Base-by-base conservation (phyloP, 2,888 invertebrate species). In the Apodemia hepburni region DNA sequence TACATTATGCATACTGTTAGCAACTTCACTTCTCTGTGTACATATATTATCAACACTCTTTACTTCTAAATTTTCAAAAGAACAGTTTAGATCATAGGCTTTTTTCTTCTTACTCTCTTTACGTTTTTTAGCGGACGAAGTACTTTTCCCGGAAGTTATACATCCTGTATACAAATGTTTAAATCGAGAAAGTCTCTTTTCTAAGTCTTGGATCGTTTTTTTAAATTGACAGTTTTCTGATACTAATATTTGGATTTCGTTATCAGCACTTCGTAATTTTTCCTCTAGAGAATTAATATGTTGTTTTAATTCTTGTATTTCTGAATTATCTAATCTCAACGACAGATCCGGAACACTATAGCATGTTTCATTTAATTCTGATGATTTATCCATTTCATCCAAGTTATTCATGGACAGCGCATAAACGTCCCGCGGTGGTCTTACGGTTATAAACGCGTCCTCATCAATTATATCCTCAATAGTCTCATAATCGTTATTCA, bases 361-460 rank as follows among this genome's bases (percentile, higher is more conserved):
- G 22, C 12, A 51, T 18, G 22, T 51, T 51, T 51, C 12, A 18
- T 51, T 18, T 22, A 11, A 51, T 51, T 51, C 51, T 18, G 51
- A 11, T 12, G 22, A 51, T 11, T 51, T 51, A 12, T 51, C 22
- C 18, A 51, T 51, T 17, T 51, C 51, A 18, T 51, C 51, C 51
- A 51, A 51, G 51, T 51, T 51, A 51, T 18, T 51, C 51, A 51
- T 51, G 9, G 51, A 51, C 9, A 11, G 9, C 11, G 51, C 51
- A 51, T 51, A 51, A 2, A 18, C 12, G 5, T 22, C 51, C 5
- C 17, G 51, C 1, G 11, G 51, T 0, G 9, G 51, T 51, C 51
- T 51, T 22, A 51, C 18, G 1, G 51, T 51, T 18, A 51, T n/a
- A 22, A 51, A 51, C 1, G 11, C 18, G 17, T 51, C 51, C 1